Base-by-base conservation (phyloP, 2,888 invertebrate genomes). In the Mimachlamys varia region DNA sequence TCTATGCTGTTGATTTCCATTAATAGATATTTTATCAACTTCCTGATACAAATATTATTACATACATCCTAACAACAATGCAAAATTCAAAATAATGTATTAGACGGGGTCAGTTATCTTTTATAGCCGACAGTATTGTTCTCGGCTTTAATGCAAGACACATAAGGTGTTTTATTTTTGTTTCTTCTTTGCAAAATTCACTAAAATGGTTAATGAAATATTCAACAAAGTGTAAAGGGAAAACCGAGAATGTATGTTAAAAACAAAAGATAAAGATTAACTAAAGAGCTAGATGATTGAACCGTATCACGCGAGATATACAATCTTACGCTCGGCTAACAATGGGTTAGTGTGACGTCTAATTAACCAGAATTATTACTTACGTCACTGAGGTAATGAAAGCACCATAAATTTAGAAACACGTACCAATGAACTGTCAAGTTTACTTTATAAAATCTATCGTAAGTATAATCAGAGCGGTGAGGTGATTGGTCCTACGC, bases 371-470 rank as follows among this genome's bases (percentile, higher is more conserved):
- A 12, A n/a, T 76, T 76, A 76, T 76, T 33, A 15, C 76, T 12
- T 76, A 27, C 33, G 76, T 76, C 76, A 27, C 33, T 27, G 22
- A 76, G 76, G 33, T 33, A 76, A 33, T 13, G 76, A 27, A 12
- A 27, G 76, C 12, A 22, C 12, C 33, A 12, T 76, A 76, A 76
- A 76, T 76, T 76, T 76, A 76, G 76, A 76, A 76, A 76, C 76
- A 33, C 76, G 7, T 76, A 76, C 33, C 76, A 17, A 33, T 76
- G 76, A 33, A 27, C 27, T 76, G 76, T 76, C 76, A 76, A 33
- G 33, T 76, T 76, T 76, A 76, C 33, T 76, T 76, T 76, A 10
- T 76, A 33, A 76, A 33, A 76, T 76, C 76, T 33, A 76, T 76
- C 33, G 27, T 27, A 33, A 76, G 27, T 76, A 7, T 22, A 22